Conservation (phyloP, 2,888 invertebrate species). For the Macrophya annulata region DNA sequence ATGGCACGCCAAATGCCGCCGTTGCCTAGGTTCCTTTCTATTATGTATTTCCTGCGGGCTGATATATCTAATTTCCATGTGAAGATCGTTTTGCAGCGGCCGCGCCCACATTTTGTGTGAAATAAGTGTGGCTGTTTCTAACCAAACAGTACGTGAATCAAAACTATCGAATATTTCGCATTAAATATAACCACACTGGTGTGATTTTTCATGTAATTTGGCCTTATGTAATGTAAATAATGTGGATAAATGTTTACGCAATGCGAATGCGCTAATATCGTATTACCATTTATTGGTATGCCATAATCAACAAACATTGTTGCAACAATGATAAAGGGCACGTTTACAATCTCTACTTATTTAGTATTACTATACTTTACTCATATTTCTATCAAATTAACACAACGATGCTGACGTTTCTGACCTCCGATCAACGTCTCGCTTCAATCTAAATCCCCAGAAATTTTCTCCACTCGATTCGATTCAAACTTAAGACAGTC, state of each 20-base stretch:
- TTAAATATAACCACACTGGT: constrained; percentile 71
- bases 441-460: constrained; percentile 31
- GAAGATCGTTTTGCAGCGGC: constrained; percentile 67
- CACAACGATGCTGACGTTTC: background rate
- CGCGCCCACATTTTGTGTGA: constrained; percentile 68
- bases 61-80: constrained; percentile 72
- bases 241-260: constrained; percentile 51
- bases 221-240: constrained; percentile 72
- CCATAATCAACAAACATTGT: constrained; percentile 56
- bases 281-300: constrained; percentile 47
- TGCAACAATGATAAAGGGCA: constrained; percentile 58
- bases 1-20: constrained; percentile 76
- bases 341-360: constrained; percentile 56
- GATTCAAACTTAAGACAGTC: background rate
- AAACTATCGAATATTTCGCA: constrained; percentile 66
- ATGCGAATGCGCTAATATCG: constrained; percentile 48
- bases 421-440: background rate
- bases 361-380: constrained; percentile 40
- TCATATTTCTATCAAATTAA: background rate
- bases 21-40: constrained; percentile 73
- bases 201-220: constrained; percentile 68
- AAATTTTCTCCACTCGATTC: background rate
- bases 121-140: constrained; percentile 67
- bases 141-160: constrained; percentile 73
- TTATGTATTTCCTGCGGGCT: constrained; percentile 74